Evolutionary conservation across 2,113 vertebrate species (phyloP).

Genomic region (Leucosticte australis): DNA sequence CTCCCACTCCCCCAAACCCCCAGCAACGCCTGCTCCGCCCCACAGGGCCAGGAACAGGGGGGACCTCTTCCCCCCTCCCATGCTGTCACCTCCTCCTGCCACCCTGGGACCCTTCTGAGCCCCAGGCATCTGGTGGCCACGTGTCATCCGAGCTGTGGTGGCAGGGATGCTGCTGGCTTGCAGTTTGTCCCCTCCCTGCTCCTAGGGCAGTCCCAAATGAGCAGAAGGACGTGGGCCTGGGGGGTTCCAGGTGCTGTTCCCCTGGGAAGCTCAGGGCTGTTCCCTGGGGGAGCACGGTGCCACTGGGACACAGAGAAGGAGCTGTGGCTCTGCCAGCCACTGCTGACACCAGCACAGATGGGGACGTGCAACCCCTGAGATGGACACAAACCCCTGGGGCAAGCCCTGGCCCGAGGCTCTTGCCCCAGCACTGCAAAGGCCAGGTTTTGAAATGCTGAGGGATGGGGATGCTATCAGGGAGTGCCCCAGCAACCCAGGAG

Average conservation of each 20-base stretch:
- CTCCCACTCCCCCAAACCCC: neutral
- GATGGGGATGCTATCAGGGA: neutral
- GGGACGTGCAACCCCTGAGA: neutral
- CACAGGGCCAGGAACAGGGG: neutral
- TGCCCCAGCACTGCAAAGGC: neutral
- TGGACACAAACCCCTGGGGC: neutral
- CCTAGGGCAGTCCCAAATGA: neutral
- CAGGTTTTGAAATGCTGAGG: neutral
- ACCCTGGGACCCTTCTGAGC: neutral
- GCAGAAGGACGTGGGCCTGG: neutral
- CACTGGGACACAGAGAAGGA: neutral
- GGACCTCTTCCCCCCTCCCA: neutral
- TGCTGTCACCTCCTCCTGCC: neutral
- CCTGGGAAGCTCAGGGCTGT: neutral
- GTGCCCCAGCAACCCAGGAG: rapidly evolving
- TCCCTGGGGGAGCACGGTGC: rapidly evolving
- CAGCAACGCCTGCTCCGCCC: neutral
- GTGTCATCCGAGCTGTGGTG: rapidly evolving
- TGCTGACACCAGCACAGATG: neutral
- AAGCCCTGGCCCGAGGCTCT: neutral
- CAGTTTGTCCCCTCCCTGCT: neutral
- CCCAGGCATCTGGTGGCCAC: neutral
- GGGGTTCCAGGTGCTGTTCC: neutral
- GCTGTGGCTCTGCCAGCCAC: neutral
- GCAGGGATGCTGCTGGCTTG: neutral